phyloP scores from a whole-genome alignment of 2,113 vertebrate genomes.

The Potamarius usumacintae region DNA sequence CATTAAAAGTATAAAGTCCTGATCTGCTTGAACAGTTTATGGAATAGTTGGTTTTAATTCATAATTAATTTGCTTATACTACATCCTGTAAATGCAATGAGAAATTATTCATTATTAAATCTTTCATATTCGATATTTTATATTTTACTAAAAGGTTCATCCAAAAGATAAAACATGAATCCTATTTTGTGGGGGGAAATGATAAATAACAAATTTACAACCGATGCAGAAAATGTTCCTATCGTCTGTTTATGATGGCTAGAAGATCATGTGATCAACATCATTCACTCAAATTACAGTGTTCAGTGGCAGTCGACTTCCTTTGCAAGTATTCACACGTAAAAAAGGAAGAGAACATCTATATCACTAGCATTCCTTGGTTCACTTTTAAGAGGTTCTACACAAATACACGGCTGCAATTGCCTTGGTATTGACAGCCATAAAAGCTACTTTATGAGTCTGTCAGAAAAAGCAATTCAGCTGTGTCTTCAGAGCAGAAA shows the following conservation, averaged over 20 bases:
- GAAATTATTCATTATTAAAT: neutral
- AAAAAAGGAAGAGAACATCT: conserved; percentile 69
- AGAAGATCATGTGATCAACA: conserved; percentile 74
- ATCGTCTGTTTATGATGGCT: conserved; percentile 60
- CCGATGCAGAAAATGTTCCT: conserved; percentile 24
- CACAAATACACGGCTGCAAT: conserved; percentile 73
- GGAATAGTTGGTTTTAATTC: neutral
- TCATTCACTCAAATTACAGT: conserved; percentile 79
- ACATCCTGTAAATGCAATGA: neutral
- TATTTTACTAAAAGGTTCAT: neutral
- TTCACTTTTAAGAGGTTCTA: conserved; percentile 72
- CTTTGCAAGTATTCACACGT: conserved; percentile 78
- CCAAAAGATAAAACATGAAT: neutral
- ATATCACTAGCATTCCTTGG: conserved; percentile 74
- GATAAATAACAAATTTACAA: conserved; percentile 23
- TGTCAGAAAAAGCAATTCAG: conserved; percentile 71
- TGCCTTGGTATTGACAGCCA: conserved; percentile 74
- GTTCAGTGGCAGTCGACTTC: conserved; percentile 72
- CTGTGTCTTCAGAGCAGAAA: conserved; percentile 61
- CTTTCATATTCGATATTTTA: neutral
- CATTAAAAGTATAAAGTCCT: neutral
- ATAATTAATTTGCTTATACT: conserved; percentile 4
- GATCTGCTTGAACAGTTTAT: neutral
- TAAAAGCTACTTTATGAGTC: conserved; percentile 77
- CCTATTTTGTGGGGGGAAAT: neutral